Percentiles rank a stretch among this genome's conserved stretches.
These are phyloP conservation scores for Phthorimaea operculella DNA, from an alignment of 1,140 invertebrate genomes.

Conservation along the genomic window DNA sequence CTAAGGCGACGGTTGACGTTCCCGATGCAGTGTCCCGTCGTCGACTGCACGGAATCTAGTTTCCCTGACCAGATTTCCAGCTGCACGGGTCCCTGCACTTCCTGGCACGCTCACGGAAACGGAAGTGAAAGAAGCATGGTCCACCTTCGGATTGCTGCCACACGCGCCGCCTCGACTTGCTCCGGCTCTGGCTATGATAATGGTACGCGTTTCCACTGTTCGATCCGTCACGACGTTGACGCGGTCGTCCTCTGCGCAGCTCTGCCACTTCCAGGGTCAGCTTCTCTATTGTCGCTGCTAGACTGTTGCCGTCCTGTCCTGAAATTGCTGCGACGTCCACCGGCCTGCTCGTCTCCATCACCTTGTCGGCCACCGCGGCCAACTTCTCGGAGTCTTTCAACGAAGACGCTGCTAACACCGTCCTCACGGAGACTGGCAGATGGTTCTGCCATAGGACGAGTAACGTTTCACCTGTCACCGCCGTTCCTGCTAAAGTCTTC, in stretches of 20 bases:
- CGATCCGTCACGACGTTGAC: background rate
- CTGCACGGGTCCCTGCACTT: background rate
- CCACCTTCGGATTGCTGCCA: background rate
- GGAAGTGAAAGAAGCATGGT: background rate
- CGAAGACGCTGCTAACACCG: background rate
- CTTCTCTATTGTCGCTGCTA: background rate
- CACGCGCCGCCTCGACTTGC: background rate
- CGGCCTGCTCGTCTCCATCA: background rate
- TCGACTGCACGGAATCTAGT: conserved; percentile 12
- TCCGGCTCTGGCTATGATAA: background rate
- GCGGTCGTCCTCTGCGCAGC: background rate
- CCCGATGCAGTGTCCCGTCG: conserved; percentile 4
- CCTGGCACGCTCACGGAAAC: background rate
- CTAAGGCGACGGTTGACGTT: conserved; percentile 16
- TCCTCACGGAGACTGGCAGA: background rate
- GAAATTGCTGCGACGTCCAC: background rate
- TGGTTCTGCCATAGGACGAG: background rate
- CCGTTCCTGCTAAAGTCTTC: background rate
- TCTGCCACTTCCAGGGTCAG: background rate
- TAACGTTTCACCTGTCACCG: background rate
- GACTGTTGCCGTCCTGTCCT: background rate
- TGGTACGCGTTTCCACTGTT: background rate
- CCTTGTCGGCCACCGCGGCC: background rate
- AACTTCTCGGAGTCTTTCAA: background rate
- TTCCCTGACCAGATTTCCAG: conserved; percentile 10